These are phyloP conservation scores for Patella pellucida DNA, from an alignment of 2,888 invertebrate genomes.

Conservation along the genomic window DNA sequence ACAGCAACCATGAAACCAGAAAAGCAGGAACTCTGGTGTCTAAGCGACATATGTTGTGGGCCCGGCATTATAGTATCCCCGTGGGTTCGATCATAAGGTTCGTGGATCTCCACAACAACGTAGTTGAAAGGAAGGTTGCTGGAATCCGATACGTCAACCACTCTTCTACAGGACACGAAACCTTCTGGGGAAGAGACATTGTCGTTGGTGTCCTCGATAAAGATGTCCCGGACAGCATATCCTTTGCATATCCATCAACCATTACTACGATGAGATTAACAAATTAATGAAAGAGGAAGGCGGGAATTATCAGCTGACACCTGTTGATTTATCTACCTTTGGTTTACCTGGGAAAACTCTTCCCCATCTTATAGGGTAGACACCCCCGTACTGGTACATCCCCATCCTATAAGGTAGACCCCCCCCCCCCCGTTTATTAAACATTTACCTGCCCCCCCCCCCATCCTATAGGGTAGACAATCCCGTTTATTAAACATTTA, in stretches of 20 bases:
- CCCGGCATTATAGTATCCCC: constrained; percentile 47
- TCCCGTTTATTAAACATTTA: no score
- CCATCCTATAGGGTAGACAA: constrained; percentile 10
- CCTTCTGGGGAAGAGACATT: constrained; percentile 45
- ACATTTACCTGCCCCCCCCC: background rate
- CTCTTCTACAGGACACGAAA: constrained; percentile 20
- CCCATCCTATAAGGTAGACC: constrained; percentile 13
- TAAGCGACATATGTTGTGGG: constrained; percentile 53
- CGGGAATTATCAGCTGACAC: constrained; percentile 43
- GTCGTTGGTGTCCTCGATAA: constrained; percentile 50
- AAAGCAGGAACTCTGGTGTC: constrained; percentile 50
- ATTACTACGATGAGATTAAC: constrained; percentile 47
- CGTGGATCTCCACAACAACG: constrained; percentile 45
- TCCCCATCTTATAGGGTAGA: constrained; percentile 16
- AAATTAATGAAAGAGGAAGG: constrained; percentile 42
- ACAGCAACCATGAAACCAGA: constrained; percentile 41
- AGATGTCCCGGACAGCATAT: constrained; percentile 47
- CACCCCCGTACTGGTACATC: no score
- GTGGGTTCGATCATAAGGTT: constrained; percentile 47
- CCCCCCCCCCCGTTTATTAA: no score
- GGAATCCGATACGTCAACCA: constrained; percentile 30
- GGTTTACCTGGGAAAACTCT: constrained; percentile 3
- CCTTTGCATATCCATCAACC: constrained; percentile 46
- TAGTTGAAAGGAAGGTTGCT: constrained; percentile 44
- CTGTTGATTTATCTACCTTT: constrained; percentile 39